Base-by-base conservation (phyloP, 1,140 invertebrate genomes). In the Cydia amplana region DNA sequence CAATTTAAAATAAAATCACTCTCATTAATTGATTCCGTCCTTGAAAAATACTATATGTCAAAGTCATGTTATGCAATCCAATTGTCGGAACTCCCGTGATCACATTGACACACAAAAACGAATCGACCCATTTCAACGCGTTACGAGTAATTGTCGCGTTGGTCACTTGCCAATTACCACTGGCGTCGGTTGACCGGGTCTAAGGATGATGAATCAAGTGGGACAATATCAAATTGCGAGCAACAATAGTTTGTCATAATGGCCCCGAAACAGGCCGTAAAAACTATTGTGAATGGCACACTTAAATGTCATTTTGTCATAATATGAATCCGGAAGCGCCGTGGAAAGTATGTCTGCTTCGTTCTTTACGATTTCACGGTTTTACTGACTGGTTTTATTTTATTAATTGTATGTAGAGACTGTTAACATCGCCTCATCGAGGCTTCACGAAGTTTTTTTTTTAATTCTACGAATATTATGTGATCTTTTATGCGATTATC, bases 111-210 rank as follows among this genome's bases (percentile, higher is more conserved):
- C 65, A 18, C 16, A 70, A 40, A 70, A 32, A 18, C 65, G 36
- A 43, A 20, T 43, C 64, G 28, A n/a, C 65, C 32, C 65, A 40
- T 16, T 70, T 70, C 65, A 40, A 70, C 32, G 14, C 32, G 14
- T 60, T 60, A 60, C 55, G 18, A 32, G 36, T 43, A 70, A 70
- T 70, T 70, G 32, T 18, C 18, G 64, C 5, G 32, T 70, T 70
- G 65, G 65, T 14, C 65, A 70, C 65, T 70, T 70, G 36, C 65
- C 65, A 70, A 70, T 70, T 70, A 70, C 64, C 16, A 6, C 20
- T 60, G 55, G 55, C 18, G 65, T 36, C 28, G 16, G 65, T 70
- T 70, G n/a, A 40, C n/a, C n/a, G 65, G 65, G 65, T 70, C 65
- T 43, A 18, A 70, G 65, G 65, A 70, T 18, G 36, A 36, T 70